Conservation (phyloP, 1,140 invertebrate genomes). For the Pseudomyrmex dendroicus region DNA sequence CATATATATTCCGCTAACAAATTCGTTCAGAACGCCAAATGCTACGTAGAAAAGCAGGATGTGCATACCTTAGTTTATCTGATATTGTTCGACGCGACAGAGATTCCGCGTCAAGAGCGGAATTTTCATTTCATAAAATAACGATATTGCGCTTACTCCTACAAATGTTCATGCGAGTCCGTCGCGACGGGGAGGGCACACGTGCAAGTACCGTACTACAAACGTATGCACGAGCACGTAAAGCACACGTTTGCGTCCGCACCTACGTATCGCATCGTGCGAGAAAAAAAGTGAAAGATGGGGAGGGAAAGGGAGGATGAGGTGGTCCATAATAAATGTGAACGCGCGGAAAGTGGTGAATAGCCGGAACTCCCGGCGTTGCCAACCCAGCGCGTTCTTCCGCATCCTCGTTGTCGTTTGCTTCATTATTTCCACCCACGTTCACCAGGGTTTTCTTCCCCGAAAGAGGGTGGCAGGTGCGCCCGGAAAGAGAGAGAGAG, state of each 20-base stretch:
- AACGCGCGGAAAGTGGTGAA: conserved; percentile 37
- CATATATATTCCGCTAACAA: background rate
- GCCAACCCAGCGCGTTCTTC: background rate
- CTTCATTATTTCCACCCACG: conserved; percentile 53
- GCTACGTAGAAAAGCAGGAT: background rate
- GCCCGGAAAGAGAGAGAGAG: too few relatives aligned
- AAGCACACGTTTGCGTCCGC: conserved; percentile 28
- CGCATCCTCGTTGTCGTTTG: conserved; percentile 46
- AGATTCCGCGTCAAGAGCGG: background rate
- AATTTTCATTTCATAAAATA: conserved; percentile 50
- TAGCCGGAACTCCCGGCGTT: conserved; percentile 29
- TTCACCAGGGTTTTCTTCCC: conserved; percentile 24
- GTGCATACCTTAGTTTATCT: background rate
- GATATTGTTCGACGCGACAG: background rate
- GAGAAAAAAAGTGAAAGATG: background rate
- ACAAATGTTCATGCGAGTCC: conserved; percentile 16
- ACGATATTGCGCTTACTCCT: conserved; percentile 37
- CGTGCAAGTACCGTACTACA: background rate
- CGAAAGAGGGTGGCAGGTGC: too few relatives aligned
- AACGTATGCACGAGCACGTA: conserved; percentile 43
- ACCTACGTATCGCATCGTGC: conserved; percentile 26
- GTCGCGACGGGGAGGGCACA: conserved; percentile 15
- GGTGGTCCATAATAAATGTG: conserved; percentile 31
- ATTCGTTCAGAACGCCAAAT: background rate
- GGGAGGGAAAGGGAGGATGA: too few relatives aligned